Evolutionary conservation across 2,797 vertebrate genomes (phyloP).

Genomic region (Adrianichthys oophorus): DNA sequence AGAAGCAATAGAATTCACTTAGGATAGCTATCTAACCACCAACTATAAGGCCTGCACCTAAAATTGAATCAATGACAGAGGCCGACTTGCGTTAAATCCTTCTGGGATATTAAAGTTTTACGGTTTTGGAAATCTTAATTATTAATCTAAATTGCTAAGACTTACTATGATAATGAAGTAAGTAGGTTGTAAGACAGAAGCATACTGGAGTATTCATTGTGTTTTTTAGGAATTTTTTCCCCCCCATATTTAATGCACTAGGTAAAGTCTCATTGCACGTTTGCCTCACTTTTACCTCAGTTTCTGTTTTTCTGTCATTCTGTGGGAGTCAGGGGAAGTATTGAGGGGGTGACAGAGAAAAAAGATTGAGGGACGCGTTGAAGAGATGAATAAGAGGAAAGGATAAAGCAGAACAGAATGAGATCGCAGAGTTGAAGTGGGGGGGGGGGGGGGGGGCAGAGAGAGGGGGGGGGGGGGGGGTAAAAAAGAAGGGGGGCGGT

Average conservation of each 20-base stretch:
- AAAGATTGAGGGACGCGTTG: conserved; percentile 49
- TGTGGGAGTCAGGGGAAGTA: conserved; percentile 5
- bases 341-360: conserved; percentile 38
- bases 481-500: conserved; percentile 50
- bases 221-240: not conserved
- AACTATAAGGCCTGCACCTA: conserved; percentile 66
- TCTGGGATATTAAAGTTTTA: conserved; percentile 75
- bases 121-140: conserved; percentile 73
- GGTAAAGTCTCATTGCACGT: conserved; percentile 42
- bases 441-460: conserved; percentile 31
- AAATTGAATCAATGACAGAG: conserved; percentile 79
- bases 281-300: conserved; percentile 22
- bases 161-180: conserved; percentile 56
- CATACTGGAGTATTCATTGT: not conserved
- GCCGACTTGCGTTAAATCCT: conserved; percentile 68
- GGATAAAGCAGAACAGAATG: conserved; percentile 55
- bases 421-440: conserved; percentile 35
- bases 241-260: not conserved
- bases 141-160: conserved; percentile 69
- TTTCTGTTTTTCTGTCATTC: conserved; percentile 55
- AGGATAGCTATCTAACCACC: conserved; percentile 76
- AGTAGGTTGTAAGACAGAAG: conserved; percentile 31
- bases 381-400: not conserved
- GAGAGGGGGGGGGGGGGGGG: conserved; percentile 25
- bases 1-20: conserved; percentile 75